phyloP scores from a whole-genome alignment of 1,140 invertebrate species.

The Eulimnadia texana region DNA sequence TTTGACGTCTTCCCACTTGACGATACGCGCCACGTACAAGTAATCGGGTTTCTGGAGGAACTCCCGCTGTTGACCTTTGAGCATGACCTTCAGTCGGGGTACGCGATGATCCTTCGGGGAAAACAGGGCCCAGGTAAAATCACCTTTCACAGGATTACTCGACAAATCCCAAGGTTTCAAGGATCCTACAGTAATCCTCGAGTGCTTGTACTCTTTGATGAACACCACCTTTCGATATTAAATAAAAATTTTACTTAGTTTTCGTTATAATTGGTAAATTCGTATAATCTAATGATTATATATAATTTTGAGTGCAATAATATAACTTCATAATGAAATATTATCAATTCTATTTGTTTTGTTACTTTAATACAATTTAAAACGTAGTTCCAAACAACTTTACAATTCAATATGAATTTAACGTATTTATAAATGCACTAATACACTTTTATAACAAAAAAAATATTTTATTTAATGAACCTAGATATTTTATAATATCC shows the following conservation, averaged over 20 bases:
- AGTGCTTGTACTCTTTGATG: conserved; percentile 39
- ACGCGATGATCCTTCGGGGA: conserved; percentile 53
- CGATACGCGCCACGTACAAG: conserved; percentile 54
- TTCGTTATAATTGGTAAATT: too few relatives aligned
- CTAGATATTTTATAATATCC: too few relatives aligned
- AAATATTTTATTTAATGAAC: too few relatives aligned
- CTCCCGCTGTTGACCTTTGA: conserved; percentile 40
- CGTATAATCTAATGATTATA: too few relatives aligned
- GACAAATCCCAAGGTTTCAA: conserved; percentile 46
- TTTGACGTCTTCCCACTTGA: conserved; percentile 44
- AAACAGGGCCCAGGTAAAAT: conserved; percentile 37
- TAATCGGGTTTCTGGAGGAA: conserved; percentile 37
- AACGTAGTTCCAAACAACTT: not conserved
- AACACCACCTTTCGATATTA: conserved; percentile 38
- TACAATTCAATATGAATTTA: not conserved
- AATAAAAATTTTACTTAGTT: conserved; percentile 4
- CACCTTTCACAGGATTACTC: not conserved
- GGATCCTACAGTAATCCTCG: conserved; percentile 45
- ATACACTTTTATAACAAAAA: too few relatives aligned
- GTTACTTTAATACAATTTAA: not conserved
- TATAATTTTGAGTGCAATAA: not conserved
- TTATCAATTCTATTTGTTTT: not conserved
- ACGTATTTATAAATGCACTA: too few relatives aligned
- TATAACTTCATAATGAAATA: not conserved
- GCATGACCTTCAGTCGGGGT: conserved; percentile 50